Evolutionary conservation across 2,888 invertebrate species (phyloP).

Genomic region (Scaptomyza caliginosa): DNA sequence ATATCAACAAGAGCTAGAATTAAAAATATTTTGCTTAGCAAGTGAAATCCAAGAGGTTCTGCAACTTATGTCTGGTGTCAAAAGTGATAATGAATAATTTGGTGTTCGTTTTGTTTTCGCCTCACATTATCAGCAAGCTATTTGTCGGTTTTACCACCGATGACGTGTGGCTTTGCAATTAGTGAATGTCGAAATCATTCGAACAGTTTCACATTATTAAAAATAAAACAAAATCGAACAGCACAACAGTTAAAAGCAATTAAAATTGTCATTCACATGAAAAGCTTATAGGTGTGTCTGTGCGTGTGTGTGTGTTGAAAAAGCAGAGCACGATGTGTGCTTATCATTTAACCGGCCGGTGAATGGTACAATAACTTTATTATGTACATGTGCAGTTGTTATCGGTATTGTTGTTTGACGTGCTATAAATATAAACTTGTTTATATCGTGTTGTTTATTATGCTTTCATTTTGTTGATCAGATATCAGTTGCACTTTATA

Average conservation of each 20-base stretch:
- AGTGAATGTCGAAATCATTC: slow-evolving; percentile 19
- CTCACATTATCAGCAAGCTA: slow-evolving; percentile 18
- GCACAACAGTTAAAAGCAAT: slow-evolving; percentile 42
- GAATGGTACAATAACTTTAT: slow-evolving; percentile 40
- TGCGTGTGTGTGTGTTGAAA: slow-evolving; percentile 6
- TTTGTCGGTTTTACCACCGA: slow-evolving; percentile 20
- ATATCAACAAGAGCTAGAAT: neutral
- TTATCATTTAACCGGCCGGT: slow-evolving; percentile 75
- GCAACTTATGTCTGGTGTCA: neutral
- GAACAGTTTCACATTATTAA: slow-evolving; percentile 19
- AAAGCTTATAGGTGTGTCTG: neutral
- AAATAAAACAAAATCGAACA: slow-evolving; percentile 45
- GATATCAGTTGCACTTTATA: slow-evolving; percentile 39
- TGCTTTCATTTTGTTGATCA: slow-evolving; percentile 14
- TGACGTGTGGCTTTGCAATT: slow-evolving; percentile 70
- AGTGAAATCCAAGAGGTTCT: neutral
- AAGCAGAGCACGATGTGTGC: slow-evolving; percentile 32
- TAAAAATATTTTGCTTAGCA: neutral
- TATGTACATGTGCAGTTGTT: slow-evolving; percentile 22
- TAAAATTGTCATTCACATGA: slow-evolving; percentile 35
- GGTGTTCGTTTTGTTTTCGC: slow-evolving; percentile 6
- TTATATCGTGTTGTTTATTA: slow-evolving; percentile 40
- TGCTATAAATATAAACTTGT: slow-evolving; percentile 47
- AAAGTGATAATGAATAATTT: slow-evolving; percentile 1
- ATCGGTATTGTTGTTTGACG: slow-evolving; percentile 39